phyloP scores from a whole-genome alignment of 2,113 vertebrate genomes.

The Dinomys branickii region DNA sequence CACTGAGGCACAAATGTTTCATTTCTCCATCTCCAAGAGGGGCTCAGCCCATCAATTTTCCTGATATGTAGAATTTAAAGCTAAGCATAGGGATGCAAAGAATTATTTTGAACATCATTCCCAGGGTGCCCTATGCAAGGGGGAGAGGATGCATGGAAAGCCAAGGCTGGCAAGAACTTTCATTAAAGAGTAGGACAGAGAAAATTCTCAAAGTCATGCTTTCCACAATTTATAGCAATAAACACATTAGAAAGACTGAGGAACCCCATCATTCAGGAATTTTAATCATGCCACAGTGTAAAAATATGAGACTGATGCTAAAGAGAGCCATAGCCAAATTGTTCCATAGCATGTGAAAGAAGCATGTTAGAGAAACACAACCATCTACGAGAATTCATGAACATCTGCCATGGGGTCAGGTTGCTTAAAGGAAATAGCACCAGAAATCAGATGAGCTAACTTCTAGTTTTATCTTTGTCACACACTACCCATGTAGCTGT shows the following conservation, averaged over 20 bases:
- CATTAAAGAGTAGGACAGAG: neutral
- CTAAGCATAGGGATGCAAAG: neutral
- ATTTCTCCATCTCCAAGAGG: neutral
- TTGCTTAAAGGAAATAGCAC: neutral
- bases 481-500: neutral
- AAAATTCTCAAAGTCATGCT: neutral
- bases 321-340: neutral
- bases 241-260: neutral
- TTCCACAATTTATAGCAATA: neutral
- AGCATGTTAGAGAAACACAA: neutral
- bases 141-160: too few species aligned
- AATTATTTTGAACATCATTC: neutral
- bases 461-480: neutral
- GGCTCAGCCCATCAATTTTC: neutral
- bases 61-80: neutral
- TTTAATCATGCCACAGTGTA: neutral
- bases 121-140: too few species aligned
- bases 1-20: neutral
- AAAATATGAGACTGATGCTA: neutral
- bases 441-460: neutral
- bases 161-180: neutral
- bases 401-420: neutral
- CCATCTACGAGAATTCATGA: neutral
- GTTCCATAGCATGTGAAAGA: neutral
- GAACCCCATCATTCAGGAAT: neutral